phyloP scores from a whole-genome alignment of 1,140 invertebrate genomes.

The Heterodera carotae region DNA sequence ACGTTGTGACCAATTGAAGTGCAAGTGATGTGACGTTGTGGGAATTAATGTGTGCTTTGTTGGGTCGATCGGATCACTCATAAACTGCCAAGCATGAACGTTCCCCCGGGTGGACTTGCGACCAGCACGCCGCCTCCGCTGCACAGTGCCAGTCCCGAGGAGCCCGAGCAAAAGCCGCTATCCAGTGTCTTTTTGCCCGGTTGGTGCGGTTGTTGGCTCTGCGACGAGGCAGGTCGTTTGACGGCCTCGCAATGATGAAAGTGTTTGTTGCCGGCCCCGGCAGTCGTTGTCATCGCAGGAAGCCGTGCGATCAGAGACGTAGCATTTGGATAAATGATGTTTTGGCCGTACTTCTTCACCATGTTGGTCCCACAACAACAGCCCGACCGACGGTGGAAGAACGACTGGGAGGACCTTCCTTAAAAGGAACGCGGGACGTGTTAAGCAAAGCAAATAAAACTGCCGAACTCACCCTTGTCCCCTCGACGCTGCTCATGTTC shows the following conservation, averaged over 20 bases:
- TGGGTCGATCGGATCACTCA: conserved; percentile 13
- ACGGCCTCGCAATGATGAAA: conserved; percentile 7
- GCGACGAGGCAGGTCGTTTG: conserved; percentile 21
- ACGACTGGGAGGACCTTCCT: conserved; percentile 10
- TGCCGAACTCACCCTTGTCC: conserved; percentile 12
- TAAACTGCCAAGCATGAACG: conserved; percentile 42
- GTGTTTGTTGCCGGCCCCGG: conserved; percentile 7
- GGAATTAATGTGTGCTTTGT: not conserved
- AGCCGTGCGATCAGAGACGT: conserved; percentile 11
- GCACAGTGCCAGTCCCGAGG: conserved; percentile 17
- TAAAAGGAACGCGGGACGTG: conserved; percentile 16
- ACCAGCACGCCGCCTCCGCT: conserved; percentile 28
- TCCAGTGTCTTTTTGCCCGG: conserved; percentile 37
- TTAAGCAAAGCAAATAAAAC: not conserved
- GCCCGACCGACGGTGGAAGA: not conserved
- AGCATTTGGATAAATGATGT: not conserved
- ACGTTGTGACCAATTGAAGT: not conserved
- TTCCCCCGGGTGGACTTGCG: conserved; percentile 37
- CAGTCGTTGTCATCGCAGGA: conserved; percentile 1
- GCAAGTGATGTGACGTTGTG: not conserved
- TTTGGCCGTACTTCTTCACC: conserved; percentile 12
- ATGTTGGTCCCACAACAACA: conserved; percentile 30
- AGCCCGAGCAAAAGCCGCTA: conserved; percentile 50
- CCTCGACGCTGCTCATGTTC: not conserved
- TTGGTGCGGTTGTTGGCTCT: conserved; percentile 7